Evolutionary conservation across 1,140 invertebrate genomes (phyloP), one percentile per base, ranked within the genome.

Genomic region (Heliconius melpomene): DNA sequence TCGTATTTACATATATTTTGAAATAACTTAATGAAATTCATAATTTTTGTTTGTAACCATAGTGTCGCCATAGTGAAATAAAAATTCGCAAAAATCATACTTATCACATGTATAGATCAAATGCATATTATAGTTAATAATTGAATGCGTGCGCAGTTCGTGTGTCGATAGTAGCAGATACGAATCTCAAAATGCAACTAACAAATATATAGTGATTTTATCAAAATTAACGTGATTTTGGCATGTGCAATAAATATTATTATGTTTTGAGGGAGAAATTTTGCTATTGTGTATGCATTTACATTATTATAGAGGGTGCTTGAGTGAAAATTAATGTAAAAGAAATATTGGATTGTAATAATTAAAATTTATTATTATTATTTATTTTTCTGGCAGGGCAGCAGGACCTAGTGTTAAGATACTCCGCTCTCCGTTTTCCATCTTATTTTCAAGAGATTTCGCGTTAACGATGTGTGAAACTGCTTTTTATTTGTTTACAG

Each of bases 201-300:
- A 60, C 60, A 16, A 66, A 29, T 29, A 66, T 26, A n/a, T 66
- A 29, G 11, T 66, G 60, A 66, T 66, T 66, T 66, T 66, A 66
- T 66, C 60, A 26, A 66, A 66, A 66, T 66, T 29, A 66, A 26
- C 60, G 60, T 66, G 60, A 60, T 66, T 66, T 66, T 66, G 26
- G 60, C 60, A 66, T 11, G 16, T 66, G 60, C 60, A 66, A 66
- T 66, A 66, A 66, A 66, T 66, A 66, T 66, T 66, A 16, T 66
- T 66, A 29, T 66, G n/a, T 29, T 66, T 66, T 66, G 54, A 26
- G 11, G 13, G 60, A 26, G 60, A 29, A 26, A 66, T 66, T 66
- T 66, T 2, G 26, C 8, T 66, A 16, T 66, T 66, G 60, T 66
- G 60, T 66, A 29, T 66, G 60, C 23, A 29, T 66, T 66, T 66